Conservation (phyloP, 2,797 vertebrate genomes). For the Muraenolepis orangiensis region DNA sequence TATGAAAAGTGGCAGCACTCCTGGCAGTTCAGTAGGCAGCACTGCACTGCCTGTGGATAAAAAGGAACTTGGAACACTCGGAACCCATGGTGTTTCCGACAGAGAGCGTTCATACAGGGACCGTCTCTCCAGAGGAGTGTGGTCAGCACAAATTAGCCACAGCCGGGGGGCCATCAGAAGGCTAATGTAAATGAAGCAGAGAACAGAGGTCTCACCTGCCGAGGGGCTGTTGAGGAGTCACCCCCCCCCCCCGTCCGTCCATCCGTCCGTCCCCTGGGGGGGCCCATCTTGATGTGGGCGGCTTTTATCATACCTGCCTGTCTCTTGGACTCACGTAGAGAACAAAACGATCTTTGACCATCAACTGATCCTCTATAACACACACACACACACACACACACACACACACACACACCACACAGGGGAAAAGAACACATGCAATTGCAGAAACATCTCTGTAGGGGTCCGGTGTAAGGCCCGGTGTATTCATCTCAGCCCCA, state of each 20-base stretch:
- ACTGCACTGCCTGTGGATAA: too few species aligned
- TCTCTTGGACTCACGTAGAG: slow-evolving; percentile 67
- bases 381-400: slow-evolving; percentile 33
- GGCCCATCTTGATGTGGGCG: slow-evolving; percentile 67
- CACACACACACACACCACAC: neutral
- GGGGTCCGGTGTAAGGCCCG: neutral
- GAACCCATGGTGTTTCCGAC: too few species aligned
- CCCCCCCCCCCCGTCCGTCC: too few species aligned
- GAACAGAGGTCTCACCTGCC: slow-evolving; percentile 52
- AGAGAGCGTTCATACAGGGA: too few species aligned
- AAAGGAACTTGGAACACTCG: too few species aligned
- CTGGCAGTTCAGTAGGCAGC: too few species aligned
- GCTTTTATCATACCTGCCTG: slow-evolving; percentile 67
- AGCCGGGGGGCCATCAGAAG: slow-evolving; percentile 42
- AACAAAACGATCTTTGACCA: slow-evolving; percentile 70
- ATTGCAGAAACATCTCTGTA: neutral
- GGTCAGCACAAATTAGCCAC: slow-evolving; percentile 41
- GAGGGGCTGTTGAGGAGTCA: slow-evolving; percentile 56
- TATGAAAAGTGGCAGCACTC: too few species aligned
- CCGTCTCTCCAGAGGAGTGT: slow-evolving; percentile 13
- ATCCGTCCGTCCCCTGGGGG: slow-evolving; percentile 60
- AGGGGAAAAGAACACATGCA: neutral
- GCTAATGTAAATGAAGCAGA: slow-evolving; percentile 49
- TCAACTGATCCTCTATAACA: slow-evolving; percentile 30
- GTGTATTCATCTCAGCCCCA: neutral